Evolutionary conservation across 2,797 vertebrate species (phyloP).

Genomic region (Anniella stebbinsi): DNA sequence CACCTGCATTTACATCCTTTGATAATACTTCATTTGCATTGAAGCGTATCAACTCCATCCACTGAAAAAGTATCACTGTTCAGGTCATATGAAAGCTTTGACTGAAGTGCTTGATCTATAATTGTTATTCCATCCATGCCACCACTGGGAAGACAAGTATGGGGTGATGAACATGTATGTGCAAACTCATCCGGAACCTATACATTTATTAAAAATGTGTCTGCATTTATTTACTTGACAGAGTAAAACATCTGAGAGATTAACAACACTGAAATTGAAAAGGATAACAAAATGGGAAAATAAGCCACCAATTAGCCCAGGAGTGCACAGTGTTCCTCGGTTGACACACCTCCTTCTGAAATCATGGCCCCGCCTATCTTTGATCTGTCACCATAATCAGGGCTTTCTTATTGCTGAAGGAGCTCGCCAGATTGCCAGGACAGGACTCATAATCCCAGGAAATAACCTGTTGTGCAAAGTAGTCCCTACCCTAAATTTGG

Average conservation of each 20-base stretch:
- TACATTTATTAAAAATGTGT: not conserved
- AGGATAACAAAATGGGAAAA: conserved; percentile 60
- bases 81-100: not conserved
- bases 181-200: not conserved
- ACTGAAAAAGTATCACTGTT: not conserved
- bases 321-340: no score
- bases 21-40: not conserved
- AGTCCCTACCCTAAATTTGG: not conserved
- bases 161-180: not conserved
- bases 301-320: conserved; percentile 38
- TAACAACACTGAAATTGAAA: conserved; percentile 8
- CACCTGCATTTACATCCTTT: not conserved
- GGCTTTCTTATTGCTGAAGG: not conserved
- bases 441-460: not conserved
- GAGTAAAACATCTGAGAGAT: not conserved
- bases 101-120: not conserved
- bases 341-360: no score
- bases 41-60: not conserved
- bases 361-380: no score
- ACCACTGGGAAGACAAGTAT: not conserved
- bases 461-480: not conserved
- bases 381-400: conserved; percentile 20
- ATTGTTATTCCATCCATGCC: not conserved
- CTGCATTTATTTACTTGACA: not conserved
- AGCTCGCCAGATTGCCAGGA: not conserved